These are phyloP conservation scores for Pseudolycoriella hygida DNA, from an alignment of 2,888 invertebrate species.

Conservation along the genomic window DNA sequence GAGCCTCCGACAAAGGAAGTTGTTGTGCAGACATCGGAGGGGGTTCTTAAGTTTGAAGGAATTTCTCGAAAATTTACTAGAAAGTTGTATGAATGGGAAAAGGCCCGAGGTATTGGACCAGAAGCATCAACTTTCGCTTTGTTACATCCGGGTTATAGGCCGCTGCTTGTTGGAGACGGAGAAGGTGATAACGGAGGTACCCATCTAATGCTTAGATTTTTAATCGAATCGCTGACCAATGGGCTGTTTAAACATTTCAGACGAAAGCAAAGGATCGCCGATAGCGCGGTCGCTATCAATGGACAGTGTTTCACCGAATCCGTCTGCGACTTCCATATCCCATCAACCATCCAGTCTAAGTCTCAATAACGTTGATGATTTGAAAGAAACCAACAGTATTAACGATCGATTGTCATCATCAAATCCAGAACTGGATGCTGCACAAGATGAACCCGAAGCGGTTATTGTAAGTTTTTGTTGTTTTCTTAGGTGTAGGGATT, in stretches of 20 bases:
- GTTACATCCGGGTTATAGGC: slow-evolving; percentile 39
- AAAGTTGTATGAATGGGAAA: slow-evolving; percentile 83
- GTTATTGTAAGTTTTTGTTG: slow-evolving; percentile 33
- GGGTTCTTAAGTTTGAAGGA: slow-evolving; percentile 68
- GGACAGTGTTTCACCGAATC: slow-evolving; percentile 49
- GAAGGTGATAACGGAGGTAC: slow-evolving; percentile 15
- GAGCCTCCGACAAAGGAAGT: slow-evolving; percentile 47
- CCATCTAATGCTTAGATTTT: slow-evolving; percentile 1
- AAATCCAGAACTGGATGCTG: slow-evolving; percentile 21
- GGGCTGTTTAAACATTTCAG: slow-evolving; percentile 11
- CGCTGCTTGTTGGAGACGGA: slow-evolving; percentile 25
- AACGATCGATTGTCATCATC: slow-evolving; percentile 12
- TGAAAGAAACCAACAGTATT: slow-evolving; percentile 30
- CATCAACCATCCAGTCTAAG: slow-evolving; percentile 58
- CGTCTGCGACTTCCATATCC: slow-evolving; percentile 30
- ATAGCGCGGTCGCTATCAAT: slow-evolving; percentile 60
- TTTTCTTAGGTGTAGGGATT: no score
- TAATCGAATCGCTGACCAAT: background rate
- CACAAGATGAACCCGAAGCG: slow-evolving; percentile 44
- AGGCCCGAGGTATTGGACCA: slow-evolving; percentile 69
- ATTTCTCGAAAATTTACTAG: slow-evolving; percentile 79
- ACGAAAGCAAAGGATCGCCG: slow-evolving; percentile 23
- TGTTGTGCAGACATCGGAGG: slow-evolving; percentile 63
- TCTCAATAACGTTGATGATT: slow-evolving; percentile 50
- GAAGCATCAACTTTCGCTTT: slow-evolving; percentile 72